Evolutionary conservation across 2,888 invertebrate species (phyloP).

Genomic region (Pseudoips prasinana): DNA sequence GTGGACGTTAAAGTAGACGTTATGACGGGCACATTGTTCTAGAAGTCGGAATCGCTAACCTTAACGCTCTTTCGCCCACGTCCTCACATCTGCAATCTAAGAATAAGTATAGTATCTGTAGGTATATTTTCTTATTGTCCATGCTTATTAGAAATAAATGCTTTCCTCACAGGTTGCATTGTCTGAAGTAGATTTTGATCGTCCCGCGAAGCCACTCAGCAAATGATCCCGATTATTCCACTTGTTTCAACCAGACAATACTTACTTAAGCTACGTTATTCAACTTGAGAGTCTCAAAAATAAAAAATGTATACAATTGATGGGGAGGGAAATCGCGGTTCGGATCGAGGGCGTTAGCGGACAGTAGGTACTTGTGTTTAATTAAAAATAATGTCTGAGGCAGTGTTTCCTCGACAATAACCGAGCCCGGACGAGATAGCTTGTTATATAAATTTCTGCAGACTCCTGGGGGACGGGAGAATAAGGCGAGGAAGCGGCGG

Average conservation of each 20-base stretch:
- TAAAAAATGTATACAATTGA: slow-evolving; percentile 36
- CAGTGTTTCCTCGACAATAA: slow-evolving; percentile 76
- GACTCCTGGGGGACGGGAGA: slow-evolving; percentile 77
- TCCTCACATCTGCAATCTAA: too few species aligned
- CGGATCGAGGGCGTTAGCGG: slow-evolving; percentile 54
- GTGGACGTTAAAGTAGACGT: too few species aligned
- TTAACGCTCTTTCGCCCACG: too few species aligned
- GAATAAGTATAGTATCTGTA: too few species aligned
- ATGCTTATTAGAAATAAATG: too few species aligned
- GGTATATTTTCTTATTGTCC: too few species aligned
- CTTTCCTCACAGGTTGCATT: too few species aligned
- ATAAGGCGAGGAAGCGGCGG: slow-evolving; percentile 73
- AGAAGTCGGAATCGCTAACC: too few species aligned
- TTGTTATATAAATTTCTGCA: slow-evolving; percentile 81
- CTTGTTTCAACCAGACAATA: slow-evolving; percentile 29
- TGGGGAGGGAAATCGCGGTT: slow-evolving; percentile 46
- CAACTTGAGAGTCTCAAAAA: slow-evolving; percentile 31
- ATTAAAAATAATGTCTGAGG: slow-evolving; percentile 78
- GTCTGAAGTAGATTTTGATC: too few species aligned
- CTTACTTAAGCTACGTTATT: slow-evolving; percentile 31
- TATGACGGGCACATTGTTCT: too few species aligned
- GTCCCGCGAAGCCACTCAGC: too few species aligned
- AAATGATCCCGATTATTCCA: slow-evolving; percentile 20
- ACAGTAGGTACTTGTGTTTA: slow-evolving; percentile 67
- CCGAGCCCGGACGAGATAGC: slow-evolving; percentile 76